Conservation (phyloP, 2,113 vertebrate genomes). For the Polypterus bichir region DNA sequence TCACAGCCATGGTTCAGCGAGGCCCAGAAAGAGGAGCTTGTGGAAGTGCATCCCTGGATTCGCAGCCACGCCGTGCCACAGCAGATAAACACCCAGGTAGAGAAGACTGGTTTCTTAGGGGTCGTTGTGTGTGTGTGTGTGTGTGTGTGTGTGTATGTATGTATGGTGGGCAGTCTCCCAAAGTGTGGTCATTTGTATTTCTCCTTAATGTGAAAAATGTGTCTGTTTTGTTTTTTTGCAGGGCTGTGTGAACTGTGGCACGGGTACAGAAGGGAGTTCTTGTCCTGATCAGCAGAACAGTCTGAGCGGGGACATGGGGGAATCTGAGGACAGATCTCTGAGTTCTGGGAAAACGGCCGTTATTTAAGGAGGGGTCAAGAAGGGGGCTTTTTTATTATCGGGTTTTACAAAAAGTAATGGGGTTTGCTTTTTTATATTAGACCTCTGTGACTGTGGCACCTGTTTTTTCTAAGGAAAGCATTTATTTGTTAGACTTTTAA, state of each 20-base stretch:
- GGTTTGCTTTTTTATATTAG: too few relatives aligned
- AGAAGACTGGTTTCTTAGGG: neutral
- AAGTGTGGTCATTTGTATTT: too few relatives aligned
- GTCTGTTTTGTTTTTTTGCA: slow-evolving; percentile 18
- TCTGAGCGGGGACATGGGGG: too few relatives aligned
- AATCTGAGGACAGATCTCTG: too few relatives aligned
- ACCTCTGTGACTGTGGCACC: too few relatives aligned
- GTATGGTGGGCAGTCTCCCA: neutral
- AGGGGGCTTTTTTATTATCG: too few relatives aligned
- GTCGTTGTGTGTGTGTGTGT: neutral
- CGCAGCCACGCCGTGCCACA: slow-evolving; percentile 44
- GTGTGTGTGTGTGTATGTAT: neutral
- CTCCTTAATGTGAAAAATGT: neutral
- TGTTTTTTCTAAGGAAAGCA: too few relatives aligned
- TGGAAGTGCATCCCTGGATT: slow-evolving; percentile 62
- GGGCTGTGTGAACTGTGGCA: slow-evolving; percentile 41
- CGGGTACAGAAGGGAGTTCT: neutral
- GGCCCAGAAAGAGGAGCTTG: slow-evolving; percentile 65
- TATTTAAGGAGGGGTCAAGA: too few relatives aligned
- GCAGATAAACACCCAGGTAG: slow-evolving; percentile 55
- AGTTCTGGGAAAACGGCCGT: too few relatives aligned
- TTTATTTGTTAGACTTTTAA: too few relatives aligned
- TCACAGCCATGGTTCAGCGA: slow-evolving; percentile 66
- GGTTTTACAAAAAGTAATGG: too few relatives aligned
- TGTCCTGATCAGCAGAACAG: too few relatives aligned